These are phyloP conservation scores for Fabriciana adippe DNA, from an alignment of 2,888 invertebrate species.

Conservation along the genomic window DNA sequence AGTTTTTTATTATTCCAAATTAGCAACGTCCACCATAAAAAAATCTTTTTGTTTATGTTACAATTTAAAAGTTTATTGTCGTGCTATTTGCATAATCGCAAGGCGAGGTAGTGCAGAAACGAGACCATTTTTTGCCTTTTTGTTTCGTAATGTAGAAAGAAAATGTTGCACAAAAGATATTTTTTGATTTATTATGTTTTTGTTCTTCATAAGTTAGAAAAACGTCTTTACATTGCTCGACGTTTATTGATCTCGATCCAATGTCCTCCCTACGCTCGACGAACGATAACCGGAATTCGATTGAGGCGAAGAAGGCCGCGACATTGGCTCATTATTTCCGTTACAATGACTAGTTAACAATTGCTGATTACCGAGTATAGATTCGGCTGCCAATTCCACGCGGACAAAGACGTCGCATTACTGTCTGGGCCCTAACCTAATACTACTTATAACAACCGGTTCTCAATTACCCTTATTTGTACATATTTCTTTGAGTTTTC, in stretches of 20 bases:
- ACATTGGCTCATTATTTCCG: slow-evolving; percentile 66
- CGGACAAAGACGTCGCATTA: slow-evolving; percentile 51
- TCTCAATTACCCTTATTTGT: slow-evolving; percentile 62
- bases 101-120: slow-evolving; percentile 73
- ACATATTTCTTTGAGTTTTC: slow-evolving; percentile 52
- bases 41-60: slow-evolving; percentile 66
- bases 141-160: slow-evolving; percentile 68
- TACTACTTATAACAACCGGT: slow-evolving; percentile 58
- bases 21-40: slow-evolving; percentile 68
- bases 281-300: slow-evolving; percentile 60
- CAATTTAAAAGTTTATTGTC: slow-evolving; percentile 75
- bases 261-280: slow-evolving; percentile 60
- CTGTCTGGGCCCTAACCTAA: slow-evolving; percentile 59
- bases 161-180: slow-evolving; percentile 70
- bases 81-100: slow-evolving; percentile 78
- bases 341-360: slow-evolving; percentile 68
- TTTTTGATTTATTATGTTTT: slow-evolving; percentile 68
- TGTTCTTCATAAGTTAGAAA: slow-evolving; percentile 59
- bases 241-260: slow-evolving; percentile 59
- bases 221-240: slow-evolving; percentile 62
- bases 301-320: slow-evolving; percentile 63
- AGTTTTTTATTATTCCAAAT: slow-evolving; percentile 62
- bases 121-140: slow-evolving; percentile 66
- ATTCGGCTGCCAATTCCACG: slow-evolving; percentile 56
- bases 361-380: slow-evolving; percentile 67